Evolutionary conservation across 2,888 invertebrate species (phyloP).

Genomic region (Tipula unca): DNA sequence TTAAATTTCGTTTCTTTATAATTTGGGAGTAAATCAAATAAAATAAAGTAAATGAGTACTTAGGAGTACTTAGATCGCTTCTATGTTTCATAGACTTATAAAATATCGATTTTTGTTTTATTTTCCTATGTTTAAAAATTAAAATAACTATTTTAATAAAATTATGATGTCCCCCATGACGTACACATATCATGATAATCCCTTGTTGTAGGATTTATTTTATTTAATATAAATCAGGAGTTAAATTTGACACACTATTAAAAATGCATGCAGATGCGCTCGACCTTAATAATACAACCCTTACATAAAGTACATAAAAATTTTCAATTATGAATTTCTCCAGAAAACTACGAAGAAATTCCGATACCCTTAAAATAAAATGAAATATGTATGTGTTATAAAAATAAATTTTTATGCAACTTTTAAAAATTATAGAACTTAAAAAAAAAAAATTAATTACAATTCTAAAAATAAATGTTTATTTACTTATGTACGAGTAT

Average conservation of each 20-base stretch:
- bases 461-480: not conserved
- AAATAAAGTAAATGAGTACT: too few species aligned
- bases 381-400: not conserved
- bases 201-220: too few species aligned
- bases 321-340: not conserved
- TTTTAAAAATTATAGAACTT: not conserved
- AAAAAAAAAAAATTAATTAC: not conserved
- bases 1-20: too few species aligned
- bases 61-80: too few species aligned
- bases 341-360: not conserved
- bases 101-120: too few species aligned
- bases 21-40: too few species aligned
- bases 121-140: too few species aligned
- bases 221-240: not conserved
- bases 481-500: not conserved
- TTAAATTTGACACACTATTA: not conserved
- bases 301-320: not conserved
- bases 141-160: too few species aligned
- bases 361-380: not conserved
- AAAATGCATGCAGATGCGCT: not conserved
- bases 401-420: slow-evolving; percentile 4
- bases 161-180: too few species aligned
- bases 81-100: too few species aligned
- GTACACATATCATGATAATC: too few species aligned
- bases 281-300: not conserved